Evolutionary conservation across 2,113 vertebrate species (phyloP).

Genomic region (Chaetorhynchus papuensis): DNA sequence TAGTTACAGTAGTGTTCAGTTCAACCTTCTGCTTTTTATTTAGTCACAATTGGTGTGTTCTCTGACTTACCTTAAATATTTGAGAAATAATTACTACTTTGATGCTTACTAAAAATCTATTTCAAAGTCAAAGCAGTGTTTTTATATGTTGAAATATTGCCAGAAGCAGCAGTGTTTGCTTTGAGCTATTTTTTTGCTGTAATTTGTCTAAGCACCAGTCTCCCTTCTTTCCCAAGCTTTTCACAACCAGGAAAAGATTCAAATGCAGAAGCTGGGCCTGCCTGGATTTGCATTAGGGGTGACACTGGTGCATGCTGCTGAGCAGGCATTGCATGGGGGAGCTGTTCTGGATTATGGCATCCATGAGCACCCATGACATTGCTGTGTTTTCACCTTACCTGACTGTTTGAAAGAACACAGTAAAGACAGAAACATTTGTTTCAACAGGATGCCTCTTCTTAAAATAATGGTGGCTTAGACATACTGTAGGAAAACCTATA

Average conservation of each 20-base stretch:
- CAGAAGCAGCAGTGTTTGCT: background rate
- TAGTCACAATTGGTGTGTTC: background rate
- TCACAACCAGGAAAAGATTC: background rate
- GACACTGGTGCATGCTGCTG: background rate
- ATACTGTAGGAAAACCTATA: background rate
- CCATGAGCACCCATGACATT: background rate
- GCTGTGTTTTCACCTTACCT: background rate
- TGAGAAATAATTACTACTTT: background rate
- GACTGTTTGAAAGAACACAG: rapidly evolving
- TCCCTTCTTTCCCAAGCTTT: background rate
- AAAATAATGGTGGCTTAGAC: background rate
- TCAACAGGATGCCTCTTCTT: background rate
- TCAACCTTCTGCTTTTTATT: background rate
- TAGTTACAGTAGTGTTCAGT: background rate
- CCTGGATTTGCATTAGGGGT: background rate
- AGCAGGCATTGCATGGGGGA: background rate
- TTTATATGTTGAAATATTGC: background rate
- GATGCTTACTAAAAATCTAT: background rate
- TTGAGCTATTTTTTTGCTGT: background rate
- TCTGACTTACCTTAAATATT: background rate
- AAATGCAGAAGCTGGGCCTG: background rate
- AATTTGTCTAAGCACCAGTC: rapidly evolving
- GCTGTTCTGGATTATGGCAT: background rate
- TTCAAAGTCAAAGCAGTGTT: background rate
- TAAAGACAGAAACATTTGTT: background rate